Base-by-base conservation (phyloP, 2,888 invertebrate species). In the Dexiosoma caninum region DNA sequence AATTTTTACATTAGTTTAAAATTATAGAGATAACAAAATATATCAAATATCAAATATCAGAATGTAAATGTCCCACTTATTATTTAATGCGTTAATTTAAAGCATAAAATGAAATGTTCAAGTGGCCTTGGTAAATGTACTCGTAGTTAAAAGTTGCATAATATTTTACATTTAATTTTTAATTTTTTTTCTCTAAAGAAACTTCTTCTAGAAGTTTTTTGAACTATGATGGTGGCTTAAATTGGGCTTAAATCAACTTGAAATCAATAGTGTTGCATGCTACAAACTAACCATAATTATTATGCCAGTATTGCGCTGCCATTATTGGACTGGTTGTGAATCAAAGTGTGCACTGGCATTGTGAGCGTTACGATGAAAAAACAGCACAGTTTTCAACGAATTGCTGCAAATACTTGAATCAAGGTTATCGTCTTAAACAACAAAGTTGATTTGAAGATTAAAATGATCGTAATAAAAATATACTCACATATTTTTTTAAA, bases 341-440 rank as follows among this genome's bases (percentile, higher is more conserved):
- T 51, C 60, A 71, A 71, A 60, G 44, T 35, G 55, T 32, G 19
- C 46, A 35, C 8, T 53, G 14, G 40, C 12, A 12, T 53, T 37
- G 12, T 40, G 40, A 5, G 30, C 51, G 16, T 46, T 44, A 44
- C 14, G 44, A 46, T 46, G 14, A 30, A 46, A 21, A 16, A 35
- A 27, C 40, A 46, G 51, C 32, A 53, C 4, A 53, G 32, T 62
- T 72, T 42, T 51, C 42, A 62, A 42, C 60, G 42, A 62, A 62
- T 72, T 35, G 57, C 14, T 46, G 21, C 12, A 53, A 53, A 72
- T 49, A 44, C 55, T 59, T 59, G 74, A 64, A 64, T 70, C 77
- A 77, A 77, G 77, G 77, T 77, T 77, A 49, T 19, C 70, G 35
- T 49, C 51, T 64, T 64, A 16, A 75, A 49, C 8, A 42, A 53